Evolutionary conservation across 2,113 vertebrate genomes (phyloP).

Genomic region (Narcine bancroftii): DNA sequence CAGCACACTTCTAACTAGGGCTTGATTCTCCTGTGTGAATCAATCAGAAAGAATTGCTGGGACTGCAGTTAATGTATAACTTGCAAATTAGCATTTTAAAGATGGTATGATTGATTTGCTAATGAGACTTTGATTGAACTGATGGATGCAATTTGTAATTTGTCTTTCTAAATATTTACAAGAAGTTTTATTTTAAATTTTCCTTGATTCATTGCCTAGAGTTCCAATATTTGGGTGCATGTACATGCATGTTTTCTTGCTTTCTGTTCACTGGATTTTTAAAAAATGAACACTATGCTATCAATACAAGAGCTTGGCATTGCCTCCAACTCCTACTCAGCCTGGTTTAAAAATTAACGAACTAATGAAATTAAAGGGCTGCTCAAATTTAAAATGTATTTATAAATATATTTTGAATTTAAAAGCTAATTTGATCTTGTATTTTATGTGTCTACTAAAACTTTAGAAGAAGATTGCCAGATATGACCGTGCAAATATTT

Average conservation of each 20-base stretch:
- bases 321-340: neutral
- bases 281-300: neutral
- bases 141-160: conserved; percentile 23
- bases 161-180: conserved; percentile 9
- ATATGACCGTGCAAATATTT: conserved; percentile 5
- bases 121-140: conserved; percentile 25
- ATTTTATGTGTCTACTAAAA: neutral
- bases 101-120: neutral
- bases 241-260: neutral
- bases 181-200: neutral
- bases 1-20: conserved; percentile 21
- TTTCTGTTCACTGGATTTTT: neutral
- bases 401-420: neutral
- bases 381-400: neutral
- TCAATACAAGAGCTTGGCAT: neutral
- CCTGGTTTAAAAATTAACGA: neutral
- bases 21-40: conserved; percentile 14
- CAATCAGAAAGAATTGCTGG: conserved; percentile 17
- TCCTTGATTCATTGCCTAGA: neutral
- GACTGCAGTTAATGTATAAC: conserved; percentile 30
- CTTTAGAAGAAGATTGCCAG: neutral
- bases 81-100: neutral
- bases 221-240: conserved; percentile 9
- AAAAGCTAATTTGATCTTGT: neutral
- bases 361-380: neutral